Evolutionary conservation across 2,888 invertebrate genomes (phyloP), one percentile per base, ranked within the genome.

Genomic region (Flabesymbios commensalis): DNA sequence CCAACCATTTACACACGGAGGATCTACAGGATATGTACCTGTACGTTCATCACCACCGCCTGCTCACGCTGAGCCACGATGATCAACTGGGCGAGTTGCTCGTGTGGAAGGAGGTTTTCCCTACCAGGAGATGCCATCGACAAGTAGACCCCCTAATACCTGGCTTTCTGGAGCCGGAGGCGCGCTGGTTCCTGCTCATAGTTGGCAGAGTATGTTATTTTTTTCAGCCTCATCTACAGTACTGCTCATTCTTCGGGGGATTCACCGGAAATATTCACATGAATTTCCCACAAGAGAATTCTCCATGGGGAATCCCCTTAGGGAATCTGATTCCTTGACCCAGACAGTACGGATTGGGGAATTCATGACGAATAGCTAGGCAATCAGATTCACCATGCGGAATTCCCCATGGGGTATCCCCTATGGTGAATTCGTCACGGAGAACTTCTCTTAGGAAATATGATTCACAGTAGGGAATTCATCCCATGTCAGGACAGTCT

Each of bases 21-120:
- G 90, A 92, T 80, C 85, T 92, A 56, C 85, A 88, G 47, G 90
- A 92, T 76, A 86, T 93, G 1, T 88, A 91, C 77, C 87, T 89
- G 24, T 92, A 88, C 79, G 85, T 92, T 59, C 87, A 88, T 67
- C 86, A 90, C 67, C 89, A 90, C 74, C 91, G 91, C 2, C 83
- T 94, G 55, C 85, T 92, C 39, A 87, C 88, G 1, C 59, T 64
- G 33, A 57, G 61, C 32, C 33, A 59, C 33, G 56, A 48, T 28
- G 72, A 74, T 33, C 65, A 74, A 54, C 74, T 78, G 22, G 74
- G 75, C 17, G 75, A 81, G 52, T 67, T 81, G 10, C 74, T 80
- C 3, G 73, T 82, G 14, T 82, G 82, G 82, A 74, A 75, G 71
- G 81, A 82, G 64, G 69, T 82, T 24, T 79, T 74, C 61, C 79